Base-by-base conservation (phyloP, 2,113 vertebrate species). In the Mus musculus region DNA sequence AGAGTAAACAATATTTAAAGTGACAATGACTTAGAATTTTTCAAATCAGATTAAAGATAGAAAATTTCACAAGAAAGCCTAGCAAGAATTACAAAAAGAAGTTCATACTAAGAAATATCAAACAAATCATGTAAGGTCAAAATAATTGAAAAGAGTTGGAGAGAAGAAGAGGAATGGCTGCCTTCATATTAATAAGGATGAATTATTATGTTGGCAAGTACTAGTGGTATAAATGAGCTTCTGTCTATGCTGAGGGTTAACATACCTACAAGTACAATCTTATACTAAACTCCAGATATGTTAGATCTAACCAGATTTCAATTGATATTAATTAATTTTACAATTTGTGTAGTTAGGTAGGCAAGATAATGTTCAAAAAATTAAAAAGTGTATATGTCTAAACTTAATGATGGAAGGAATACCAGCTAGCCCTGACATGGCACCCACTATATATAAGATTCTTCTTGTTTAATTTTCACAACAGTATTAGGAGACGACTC, bases 11-110 rank as follows among this genome's bases (percentile, higher is more conserved):
- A 69, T 75, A 85, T 84, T 92, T 77, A 72, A 88, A 91, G 28
- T 84, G 26, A 84, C 67, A 54, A 85, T 73, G 33, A 84, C 39
- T 88, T 67, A 80, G 20, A 85, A n/a, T 10, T 72, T 90, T 96
- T 72, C 36, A 90, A 75, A 80, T 22, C 30, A 90, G 61, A 82
- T 75, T 4, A 71, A 92, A 90, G 49, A 59, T 7, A 78, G 42
- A 42, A 42, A 42, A 42, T 42, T 42, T 86, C 12, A 80, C 11
- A 90, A n/a, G 71, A 90, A 76, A 84, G 1, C 12, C 24, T 82
- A 71, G 28, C 9, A 73, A 78, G 19, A 84, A 88, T 80, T n/a
- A 67, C 72, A n/a, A 54, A 90, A 88, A 77, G 19, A 76, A 73
- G 85, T 52, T 49, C 17, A 59, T 42, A 30, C 26, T 59, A 78